These are phyloP conservation scores for Orgyia antiqua DNA, from an alignment of 2,888 invertebrate genomes.

Conservation along the genomic window DNA sequence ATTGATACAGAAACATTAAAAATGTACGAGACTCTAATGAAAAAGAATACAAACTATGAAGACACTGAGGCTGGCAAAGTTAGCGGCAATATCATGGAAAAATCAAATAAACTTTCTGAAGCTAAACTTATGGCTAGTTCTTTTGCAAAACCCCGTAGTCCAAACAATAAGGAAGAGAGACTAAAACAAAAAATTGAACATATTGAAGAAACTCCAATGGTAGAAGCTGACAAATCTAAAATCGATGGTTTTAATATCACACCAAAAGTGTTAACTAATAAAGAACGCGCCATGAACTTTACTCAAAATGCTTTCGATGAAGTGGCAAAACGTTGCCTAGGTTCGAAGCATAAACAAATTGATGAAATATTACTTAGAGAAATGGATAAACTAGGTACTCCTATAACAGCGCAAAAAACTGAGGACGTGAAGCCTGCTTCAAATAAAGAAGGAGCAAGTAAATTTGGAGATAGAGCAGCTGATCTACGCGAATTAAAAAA, in stretches of 20 bases:
- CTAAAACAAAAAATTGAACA: conserved; percentile 44
- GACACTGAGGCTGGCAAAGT: background rate
- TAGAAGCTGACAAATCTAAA: conserved; percentile 32
- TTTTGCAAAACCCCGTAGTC: conserved; percentile 21
- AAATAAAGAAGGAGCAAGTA: background rate
- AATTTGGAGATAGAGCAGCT: no score
- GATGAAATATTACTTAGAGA: conserved; percentile 35
- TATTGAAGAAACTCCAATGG: conserved; percentile 39
- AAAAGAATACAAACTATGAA: background rate
- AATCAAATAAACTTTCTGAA: background rate
- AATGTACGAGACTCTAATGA: conserved; percentile 1
- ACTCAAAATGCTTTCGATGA: conserved; percentile 18
- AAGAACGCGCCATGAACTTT: background rate
- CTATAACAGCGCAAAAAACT: background rate
- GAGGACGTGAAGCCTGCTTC: background rate
- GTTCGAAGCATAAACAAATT: conserved; percentile 26
- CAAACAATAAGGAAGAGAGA: conserved; percentile 33
- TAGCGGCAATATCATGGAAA: background rate
- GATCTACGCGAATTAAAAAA: no score
- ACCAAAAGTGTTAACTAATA: conserved; percentile 31
- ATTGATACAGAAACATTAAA: conserved; percentile 6
- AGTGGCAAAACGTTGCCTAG: conserved; percentile 32
- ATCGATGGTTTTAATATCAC: conserved; percentile 33
- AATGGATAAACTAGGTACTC: conserved; percentile 25
- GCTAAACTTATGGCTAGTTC: background rate